These are phyloP conservation scores for Allacma fusca DNA, from an alignment of 2,888 invertebrate species.

Conservation along the genomic window DNA sequence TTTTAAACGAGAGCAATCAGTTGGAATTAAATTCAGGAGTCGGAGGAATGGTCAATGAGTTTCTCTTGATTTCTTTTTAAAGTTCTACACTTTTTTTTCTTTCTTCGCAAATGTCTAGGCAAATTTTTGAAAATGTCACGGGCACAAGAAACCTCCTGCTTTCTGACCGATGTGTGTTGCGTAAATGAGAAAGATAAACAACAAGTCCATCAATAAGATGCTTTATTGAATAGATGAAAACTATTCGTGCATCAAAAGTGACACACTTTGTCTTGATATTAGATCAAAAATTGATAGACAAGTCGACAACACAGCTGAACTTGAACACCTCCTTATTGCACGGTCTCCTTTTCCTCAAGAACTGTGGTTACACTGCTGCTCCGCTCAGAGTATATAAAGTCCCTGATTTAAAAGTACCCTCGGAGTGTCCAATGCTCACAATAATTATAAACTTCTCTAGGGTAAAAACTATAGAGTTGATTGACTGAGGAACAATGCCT, in stretches of 20 bases:
- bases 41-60: no score
- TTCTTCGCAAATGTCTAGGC: not conserved
- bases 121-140: not conserved
- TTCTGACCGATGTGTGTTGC: not conserved
- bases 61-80: no score
- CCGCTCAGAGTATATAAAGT: not conserved
- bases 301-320: conserved; percentile 12
- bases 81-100: no score
- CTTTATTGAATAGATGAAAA: not conserved
- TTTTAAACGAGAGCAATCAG: not conserved
- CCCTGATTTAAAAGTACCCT: not conserved
- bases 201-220: not conserved
- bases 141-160: not conserved
- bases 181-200: not conserved
- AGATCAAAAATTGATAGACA: conserved; percentile 9
- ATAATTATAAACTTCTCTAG: no score
- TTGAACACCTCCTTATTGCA: not conserved
- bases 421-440: not conserved
- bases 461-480: no score
- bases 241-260: conserved; percentile 4
- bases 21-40: no score
- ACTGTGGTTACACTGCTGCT: not conserved
- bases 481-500: no score
- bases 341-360: not conserved
- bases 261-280: conserved; percentile 16